A percentile compares a stretch with the other conserved stretches of the same genome.
Evolutionary conservation across 2,797 vertebrate species (phyloP).

Genomic region (Euthynnus affinis): DNA sequence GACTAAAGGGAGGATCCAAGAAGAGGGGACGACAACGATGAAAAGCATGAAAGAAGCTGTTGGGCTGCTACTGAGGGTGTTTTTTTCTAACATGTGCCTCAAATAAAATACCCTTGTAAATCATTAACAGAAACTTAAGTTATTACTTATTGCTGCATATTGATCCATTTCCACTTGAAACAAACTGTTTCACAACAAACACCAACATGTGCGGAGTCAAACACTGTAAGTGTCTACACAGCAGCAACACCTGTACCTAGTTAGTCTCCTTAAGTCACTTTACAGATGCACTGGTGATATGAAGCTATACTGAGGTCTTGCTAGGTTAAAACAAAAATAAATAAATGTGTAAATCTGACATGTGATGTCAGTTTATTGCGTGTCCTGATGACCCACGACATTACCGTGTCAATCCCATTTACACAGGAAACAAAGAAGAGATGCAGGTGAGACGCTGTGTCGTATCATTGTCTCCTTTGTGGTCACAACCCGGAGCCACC

Average conservation of each 20-base stretch:
- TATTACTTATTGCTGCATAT: neutral
- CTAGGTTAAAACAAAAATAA: neutral
- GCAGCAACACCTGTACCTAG: too few species aligned
- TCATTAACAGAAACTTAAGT: neutral
- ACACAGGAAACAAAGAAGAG: neutral
- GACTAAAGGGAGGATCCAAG: neutral
- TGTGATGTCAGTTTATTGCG: neutral
- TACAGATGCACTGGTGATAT: neutral
- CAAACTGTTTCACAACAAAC: too few species aligned
- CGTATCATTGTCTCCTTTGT: constrained; percentile 35
- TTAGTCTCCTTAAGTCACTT: too few species aligned
- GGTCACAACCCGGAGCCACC: constrained; percentile 41
- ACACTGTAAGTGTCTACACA: too few species aligned
- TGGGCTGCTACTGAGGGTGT: too few species aligned
- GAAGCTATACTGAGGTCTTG: neutral
- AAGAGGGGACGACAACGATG: too few species aligned
- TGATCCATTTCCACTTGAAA: neutral
- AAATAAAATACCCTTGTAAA: too few species aligned
- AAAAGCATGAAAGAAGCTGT: too few species aligned
- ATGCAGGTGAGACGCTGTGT: constrained; percentile 8
- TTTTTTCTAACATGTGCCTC: too few species aligned
- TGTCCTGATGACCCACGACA: neutral
- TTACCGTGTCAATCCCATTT: neutral
- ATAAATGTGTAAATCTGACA: neutral
- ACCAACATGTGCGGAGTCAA: too few species aligned